Percentiles rank a stretch among this genome's conserved stretches.
Conservation (phyloP, 2,797 vertebrate species). For the Megaceryle alcyon region DNA sequence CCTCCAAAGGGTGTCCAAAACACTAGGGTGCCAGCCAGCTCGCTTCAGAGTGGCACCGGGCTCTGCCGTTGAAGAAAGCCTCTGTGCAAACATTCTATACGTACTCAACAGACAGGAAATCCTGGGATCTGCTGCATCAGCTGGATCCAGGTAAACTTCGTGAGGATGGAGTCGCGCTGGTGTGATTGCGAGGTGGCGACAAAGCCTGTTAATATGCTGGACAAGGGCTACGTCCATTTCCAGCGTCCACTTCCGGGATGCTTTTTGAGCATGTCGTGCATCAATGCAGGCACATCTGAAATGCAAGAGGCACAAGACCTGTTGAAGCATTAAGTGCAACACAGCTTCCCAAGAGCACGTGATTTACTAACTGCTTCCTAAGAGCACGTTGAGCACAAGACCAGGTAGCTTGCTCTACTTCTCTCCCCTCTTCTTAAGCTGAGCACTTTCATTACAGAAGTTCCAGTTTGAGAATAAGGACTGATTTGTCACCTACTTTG, state of each 20-base stretch:
- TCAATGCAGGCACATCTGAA: conserved; percentile 90
- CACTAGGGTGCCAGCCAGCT: background rate
- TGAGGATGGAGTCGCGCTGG: conserved; percentile 95
- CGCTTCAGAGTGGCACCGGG: background rate
- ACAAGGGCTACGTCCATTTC: conserved; percentile 97
- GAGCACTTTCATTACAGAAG: background rate
- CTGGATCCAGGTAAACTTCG: conserved; percentile 93
- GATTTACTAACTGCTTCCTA: background rate
- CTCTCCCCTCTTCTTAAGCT: background rate
- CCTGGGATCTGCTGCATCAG: conserved; percentile 88
- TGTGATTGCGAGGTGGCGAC: conserved; percentile 95
- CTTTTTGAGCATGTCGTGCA: conserved; percentile 92
- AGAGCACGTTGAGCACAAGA: fast-evolving
- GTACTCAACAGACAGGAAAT: conserved; percentile 89
- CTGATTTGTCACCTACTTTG: background rate
- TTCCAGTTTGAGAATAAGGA: background rate
- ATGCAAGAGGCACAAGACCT: background rate
- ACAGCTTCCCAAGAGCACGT: background rate
- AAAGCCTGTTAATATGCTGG: conserved; percentile 93
- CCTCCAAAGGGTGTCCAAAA: background rate
- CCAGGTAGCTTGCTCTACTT: background rate
- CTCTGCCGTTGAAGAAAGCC: background rate
- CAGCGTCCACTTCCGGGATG: conserved; percentile 92
- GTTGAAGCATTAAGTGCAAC: fast-evolving
- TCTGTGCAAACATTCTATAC: background rate